These are phyloP conservation scores for Andrena bucephala DNA, from an alignment of 2,888 invertebrate genomes.

Conservation along the genomic window DNA sequence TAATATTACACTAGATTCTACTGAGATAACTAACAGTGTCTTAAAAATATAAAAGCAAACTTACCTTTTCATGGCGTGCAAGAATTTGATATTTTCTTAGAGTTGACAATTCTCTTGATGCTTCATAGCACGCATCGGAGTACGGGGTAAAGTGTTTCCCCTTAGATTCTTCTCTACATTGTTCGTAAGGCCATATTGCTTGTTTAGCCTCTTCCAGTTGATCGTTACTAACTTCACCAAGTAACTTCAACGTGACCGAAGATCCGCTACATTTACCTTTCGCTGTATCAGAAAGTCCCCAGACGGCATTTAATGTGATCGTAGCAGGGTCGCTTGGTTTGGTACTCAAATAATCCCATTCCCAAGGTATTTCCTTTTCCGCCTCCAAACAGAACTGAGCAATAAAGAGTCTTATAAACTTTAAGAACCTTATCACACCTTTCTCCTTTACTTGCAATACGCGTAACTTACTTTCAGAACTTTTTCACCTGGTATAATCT, in stretches of 20 bases:
- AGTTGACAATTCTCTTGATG: conserved; percentile 81
- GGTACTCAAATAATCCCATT: conserved; percentile 80
- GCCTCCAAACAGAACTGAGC: conserved; percentile 79
- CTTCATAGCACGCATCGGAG: conserved; percentile 81
- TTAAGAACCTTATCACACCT: background rate
- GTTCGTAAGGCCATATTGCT: conserved; percentile 79
- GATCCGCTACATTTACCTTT: conserved; percentile 81
- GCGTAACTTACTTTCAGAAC: conserved; percentile 76
- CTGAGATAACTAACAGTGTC: background rate
- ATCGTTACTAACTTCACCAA: conserved; percentile 77
- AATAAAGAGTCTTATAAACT: conserved; percentile 6
- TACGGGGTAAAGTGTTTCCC: conserved; percentile 78
- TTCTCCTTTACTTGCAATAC: conserved; percentile 1
- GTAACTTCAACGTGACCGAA: conserved; percentile 74
- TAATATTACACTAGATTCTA: conserved; percentile 1
- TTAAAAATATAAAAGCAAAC: conserved; percentile 37
- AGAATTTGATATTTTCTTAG: conserved; percentile 78
- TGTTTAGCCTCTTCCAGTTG: conserved; percentile 75
- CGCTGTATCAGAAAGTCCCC: conserved; percentile 78
- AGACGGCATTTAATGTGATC: conserved; percentile 75
- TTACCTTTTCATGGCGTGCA: conserved; percentile 78
- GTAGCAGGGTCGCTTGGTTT: conserved; percentile 76
- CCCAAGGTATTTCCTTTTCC: conserved; percentile 79
- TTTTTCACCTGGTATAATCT: conserved; percentile 73
- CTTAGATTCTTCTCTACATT: conserved; percentile 74